Conservation (phyloP, 2,797 vertebrate genomes). For the Danio albolineatus region DNA sequence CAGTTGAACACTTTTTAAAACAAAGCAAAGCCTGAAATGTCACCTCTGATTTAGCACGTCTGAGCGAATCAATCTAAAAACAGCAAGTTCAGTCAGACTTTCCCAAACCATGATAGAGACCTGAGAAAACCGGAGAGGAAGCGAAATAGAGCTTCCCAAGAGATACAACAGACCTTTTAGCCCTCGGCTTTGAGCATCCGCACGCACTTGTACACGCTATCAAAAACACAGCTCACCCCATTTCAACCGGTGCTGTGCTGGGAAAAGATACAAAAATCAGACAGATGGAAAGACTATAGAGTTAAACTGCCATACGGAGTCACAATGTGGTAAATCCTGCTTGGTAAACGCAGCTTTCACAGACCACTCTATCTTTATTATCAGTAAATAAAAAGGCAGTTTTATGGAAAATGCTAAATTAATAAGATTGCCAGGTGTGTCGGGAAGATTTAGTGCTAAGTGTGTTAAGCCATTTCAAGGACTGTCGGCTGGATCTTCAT, state of each 20-base stretch:
- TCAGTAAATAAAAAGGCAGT: slow-evolving; percentile 9
- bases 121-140: background rate
- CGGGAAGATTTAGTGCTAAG: slow-evolving; percentile 16
- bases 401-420: background rate
- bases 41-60: background rate
- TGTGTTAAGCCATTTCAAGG: slow-evolving; percentile 30
- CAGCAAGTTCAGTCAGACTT: slow-evolving; percentile 6
- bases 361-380: slow-evolving; percentile 8
- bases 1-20: background rate
- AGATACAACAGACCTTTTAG: slow-evolving; percentile 27
- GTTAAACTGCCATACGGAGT: slow-evolving; percentile 32
- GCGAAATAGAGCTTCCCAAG: slow-evolving; percentile 6
- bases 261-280: background rate
- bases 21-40: background rate
- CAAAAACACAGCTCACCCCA: slow-evolving; percentile 17
- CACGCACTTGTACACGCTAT: slow-evolving; percentile 3
- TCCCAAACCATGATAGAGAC: slow-evolving; percentile 5
- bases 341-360: background rate
- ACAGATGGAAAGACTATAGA: slow-evolving; percentile 12
- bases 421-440: slow-evolving; percentile 37
- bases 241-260: slow-evolving; percentile 29
- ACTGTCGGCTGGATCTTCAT: slow-evolving; percentile 2
- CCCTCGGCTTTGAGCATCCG: background rate
- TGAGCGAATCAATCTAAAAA: slow-evolving; percentile 16
- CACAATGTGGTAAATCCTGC: slow-evolving; percentile 9